Percentiles rank a stretch among this genome's conserved stretches.
Evolutionary conservation across 1,140 invertebrate species (phyloP).

Genomic region (Phthorimaea operculella): DNA sequence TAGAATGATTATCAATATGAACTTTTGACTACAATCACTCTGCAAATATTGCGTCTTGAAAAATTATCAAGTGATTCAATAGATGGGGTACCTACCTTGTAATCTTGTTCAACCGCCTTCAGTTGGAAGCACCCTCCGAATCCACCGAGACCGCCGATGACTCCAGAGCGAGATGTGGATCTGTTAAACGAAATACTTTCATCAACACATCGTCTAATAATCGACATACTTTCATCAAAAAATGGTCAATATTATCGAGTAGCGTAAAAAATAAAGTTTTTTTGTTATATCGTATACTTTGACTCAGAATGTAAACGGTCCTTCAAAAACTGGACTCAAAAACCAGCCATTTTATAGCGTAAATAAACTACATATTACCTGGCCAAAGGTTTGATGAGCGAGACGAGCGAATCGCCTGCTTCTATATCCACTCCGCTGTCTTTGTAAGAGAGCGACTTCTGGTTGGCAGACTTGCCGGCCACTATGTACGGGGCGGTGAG

Average conservation of each 20-base stretch:
- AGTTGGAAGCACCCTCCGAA: constrained; percentile 88
- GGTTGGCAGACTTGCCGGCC: constrained; percentile 16
- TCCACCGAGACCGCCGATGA: constrained; percentile 83
- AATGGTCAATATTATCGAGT: background rate
- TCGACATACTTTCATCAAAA: background rate
- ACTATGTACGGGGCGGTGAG: constrained; percentile 33
- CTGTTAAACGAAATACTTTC: constrained; percentile 19
- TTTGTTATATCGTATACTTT: too few relatives aligned
- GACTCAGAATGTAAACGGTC: too few relatives aligned
- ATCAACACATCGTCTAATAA: background rate
- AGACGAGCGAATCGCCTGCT: constrained; percentile 85
- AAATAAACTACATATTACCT: constrained; percentile 49
- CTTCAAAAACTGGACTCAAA: too few relatives aligned
- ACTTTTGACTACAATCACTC: too few relatives aligned
- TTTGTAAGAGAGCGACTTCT: constrained; percentile 75
- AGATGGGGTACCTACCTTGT: constrained; percentile 45
- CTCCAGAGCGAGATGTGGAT: constrained; percentile 74
- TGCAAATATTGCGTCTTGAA: too few relatives aligned
- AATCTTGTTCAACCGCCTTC: constrained; percentile 56
- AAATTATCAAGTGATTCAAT: too few relatives aligned
- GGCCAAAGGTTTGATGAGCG: constrained; percentile 82
- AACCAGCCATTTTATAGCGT: too few relatives aligned
- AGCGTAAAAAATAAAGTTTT: background rate
- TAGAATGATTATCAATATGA: too few relatives aligned
- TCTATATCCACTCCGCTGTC: constrained; percentile 90